Evolutionary conservation across 2,797 vertebrate species (phyloP).

Genomic region (Spizella passerina): DNA sequence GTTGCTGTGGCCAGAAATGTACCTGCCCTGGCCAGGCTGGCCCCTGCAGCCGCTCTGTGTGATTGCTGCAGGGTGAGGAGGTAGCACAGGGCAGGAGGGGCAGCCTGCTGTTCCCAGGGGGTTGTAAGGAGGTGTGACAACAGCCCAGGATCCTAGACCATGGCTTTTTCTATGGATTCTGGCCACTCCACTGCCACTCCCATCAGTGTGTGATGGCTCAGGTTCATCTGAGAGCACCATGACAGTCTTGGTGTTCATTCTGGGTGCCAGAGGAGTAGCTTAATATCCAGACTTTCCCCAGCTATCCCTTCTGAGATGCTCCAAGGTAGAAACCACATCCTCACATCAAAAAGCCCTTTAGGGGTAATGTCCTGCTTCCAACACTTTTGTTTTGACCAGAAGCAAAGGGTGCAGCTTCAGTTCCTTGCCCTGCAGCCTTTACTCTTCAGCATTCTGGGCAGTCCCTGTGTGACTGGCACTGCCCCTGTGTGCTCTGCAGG

Average conservation of each 20-base stretch:
- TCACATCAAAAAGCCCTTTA: neutral
- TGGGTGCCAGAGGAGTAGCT: neutral
- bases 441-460: neutral
- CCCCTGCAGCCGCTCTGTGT: no score
- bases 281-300: neutral
- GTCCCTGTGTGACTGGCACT: neutral
- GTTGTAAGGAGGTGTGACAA: neutral
- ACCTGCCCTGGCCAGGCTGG: neutral
- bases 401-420: neutral
- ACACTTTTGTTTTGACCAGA: fast-evolving
- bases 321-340: neutral
- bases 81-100: neutral
- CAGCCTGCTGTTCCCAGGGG: neutral
- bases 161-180: neutral
- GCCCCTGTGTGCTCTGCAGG: neutral
- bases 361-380: neutral
- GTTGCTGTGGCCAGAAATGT: neutral
- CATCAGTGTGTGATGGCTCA: neutral
- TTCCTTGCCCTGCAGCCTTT: neutral
- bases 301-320: neutral
- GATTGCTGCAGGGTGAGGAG: neutral
- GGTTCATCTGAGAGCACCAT: neutral
- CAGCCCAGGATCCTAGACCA: neutral
- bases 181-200: neutral
- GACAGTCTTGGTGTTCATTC: neutral